Evolutionary conservation across 2,888 invertebrate species (phyloP), one percentile per base, ranked within the genome.

Genomic region (Priocnemis perturbator): DNA sequence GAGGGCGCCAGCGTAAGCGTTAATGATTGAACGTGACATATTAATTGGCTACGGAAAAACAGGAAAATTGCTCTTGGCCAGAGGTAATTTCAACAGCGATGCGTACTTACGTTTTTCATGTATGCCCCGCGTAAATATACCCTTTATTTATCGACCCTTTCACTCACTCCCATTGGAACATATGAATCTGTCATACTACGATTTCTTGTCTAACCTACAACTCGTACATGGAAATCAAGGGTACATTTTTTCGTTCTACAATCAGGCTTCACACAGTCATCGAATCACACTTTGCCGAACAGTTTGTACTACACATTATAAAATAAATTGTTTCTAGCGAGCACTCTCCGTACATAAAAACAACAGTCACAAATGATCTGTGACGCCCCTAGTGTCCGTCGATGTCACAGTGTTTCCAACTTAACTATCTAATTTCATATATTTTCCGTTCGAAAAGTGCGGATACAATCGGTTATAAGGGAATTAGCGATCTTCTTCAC

Each of bases 331-430:
- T 69, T 65, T 23, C 44, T 64, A 11, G 37, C 37, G 1, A 37
- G 7, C 37, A 37, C 37, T 37, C 7, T 37, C 7, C 19, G 14
- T 53, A 68, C 61, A 45, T 59, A 60, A n/a, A 60, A n/a, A 20
- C 47, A 56, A 67, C 48, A 59, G 57, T 69, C 55, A 26, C 61
- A 17, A 53, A 58, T 14, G 44, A 21, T 30, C 26, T 58, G 67
- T 66, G 17, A 76, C 72, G 69, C 72, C 74, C 69, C 62, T 15
- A 26, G 9, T 59, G 26, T 44, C 20, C 60, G 66, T 58, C 55
- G 59, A 58, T 64, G 45, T 11, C 23, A 37, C 74, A 76, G 73
- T 69, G 52, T 20, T 30, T 63, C 71, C 76, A 76, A 77, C 76
- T 20, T 45, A 60, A 11, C 15, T 37, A 19, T 7, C 45, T 21